Evolutionary conservation across 1,140 invertebrate species (phyloP).

Genomic region (Phymorhynchus buccinoides): DNA sequence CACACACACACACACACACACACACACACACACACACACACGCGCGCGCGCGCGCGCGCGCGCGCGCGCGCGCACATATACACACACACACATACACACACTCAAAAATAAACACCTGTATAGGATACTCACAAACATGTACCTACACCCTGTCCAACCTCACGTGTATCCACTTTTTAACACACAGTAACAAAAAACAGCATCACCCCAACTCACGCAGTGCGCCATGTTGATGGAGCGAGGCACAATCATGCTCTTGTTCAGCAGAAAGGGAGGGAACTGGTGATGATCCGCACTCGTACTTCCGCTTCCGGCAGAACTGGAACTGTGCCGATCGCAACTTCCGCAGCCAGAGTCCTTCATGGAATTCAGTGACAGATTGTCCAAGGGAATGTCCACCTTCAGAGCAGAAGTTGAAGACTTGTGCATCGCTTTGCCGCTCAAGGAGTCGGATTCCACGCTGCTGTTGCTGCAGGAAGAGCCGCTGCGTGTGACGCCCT

Average conservation of each 20-base stretch:
- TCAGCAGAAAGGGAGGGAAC: conserved; percentile 60
- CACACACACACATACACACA: no score
- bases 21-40: no score
- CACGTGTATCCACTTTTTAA: no score
- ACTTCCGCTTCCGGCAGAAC: conserved; percentile 92
- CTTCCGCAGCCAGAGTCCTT: conserved; percentile 95
- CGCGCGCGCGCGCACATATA: no score
- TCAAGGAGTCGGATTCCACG: conserved; percentile 63
- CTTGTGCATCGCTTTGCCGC: conserved; percentile 64
- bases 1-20: no score
- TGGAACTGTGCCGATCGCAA: conserved; percentile 93
- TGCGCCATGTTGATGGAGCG: conserved; percentile 58
- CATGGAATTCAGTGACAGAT: conserved; percentile 82
- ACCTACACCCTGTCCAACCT: no score
- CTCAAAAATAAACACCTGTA: no score
- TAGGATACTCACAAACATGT: no score
- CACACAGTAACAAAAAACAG: no score
- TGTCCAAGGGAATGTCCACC: conserved; percentile 81
- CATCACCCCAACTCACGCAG: no score
- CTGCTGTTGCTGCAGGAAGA: conserved; percentile 66
- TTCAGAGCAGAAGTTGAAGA: conserved; percentile 56
- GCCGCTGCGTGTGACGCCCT: conserved; percentile 66
- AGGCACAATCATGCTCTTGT: conserved; percentile 66
- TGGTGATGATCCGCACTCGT: conserved; percentile 80
- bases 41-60: no score